Percentiles rank a stretch among this genome's conserved stretches.
Evolutionary conservation across 1,140 invertebrate species (phyloP).

Genomic region (Ruditapes philippinarum): DNA sequence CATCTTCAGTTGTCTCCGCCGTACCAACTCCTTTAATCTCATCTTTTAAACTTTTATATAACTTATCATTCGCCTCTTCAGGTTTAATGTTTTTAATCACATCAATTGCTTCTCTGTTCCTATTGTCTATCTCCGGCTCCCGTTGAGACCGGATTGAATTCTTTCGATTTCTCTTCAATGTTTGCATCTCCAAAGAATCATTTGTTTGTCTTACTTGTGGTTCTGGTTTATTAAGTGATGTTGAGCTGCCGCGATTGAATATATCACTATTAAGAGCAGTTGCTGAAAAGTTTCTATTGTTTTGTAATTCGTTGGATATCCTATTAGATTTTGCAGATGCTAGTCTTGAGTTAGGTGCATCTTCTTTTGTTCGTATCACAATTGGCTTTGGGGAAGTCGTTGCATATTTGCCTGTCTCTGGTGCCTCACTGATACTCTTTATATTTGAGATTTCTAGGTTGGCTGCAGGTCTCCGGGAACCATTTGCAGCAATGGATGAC

Average conservation of each 20-base stretch:
- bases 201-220: background rate
- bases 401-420: background rate
- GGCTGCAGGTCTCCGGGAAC: constrained; percentile 14
- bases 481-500: background rate
- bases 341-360: background rate
- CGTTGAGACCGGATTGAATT: constrained; percentile 13
- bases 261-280: background rate
- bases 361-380: constrained; percentile 40
- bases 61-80: constrained; percentile 58
- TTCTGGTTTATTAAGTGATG: background rate
- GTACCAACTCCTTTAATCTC: constrained; percentile 58
- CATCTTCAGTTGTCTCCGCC: constrained; percentile 78
- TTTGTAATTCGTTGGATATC: background rate
- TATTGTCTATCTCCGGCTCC: constrained; percentile 40
- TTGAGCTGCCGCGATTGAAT: background rate
- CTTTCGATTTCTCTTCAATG: background rate
- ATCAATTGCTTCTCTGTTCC: constrained; percentile 70
- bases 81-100: constrained; percentile 67
- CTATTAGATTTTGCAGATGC: background rate
- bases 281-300: background rate
- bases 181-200: constrained; percentile 1
- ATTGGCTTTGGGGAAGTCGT: constrained; percentile 34
- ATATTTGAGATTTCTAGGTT: background rate
- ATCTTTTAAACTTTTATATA: constrained; percentile 69
- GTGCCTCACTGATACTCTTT: background rate